Evolutionary conservation across 2,113 vertebrate species (phyloP).

Genomic region (Ciconia boyciana): DNA sequence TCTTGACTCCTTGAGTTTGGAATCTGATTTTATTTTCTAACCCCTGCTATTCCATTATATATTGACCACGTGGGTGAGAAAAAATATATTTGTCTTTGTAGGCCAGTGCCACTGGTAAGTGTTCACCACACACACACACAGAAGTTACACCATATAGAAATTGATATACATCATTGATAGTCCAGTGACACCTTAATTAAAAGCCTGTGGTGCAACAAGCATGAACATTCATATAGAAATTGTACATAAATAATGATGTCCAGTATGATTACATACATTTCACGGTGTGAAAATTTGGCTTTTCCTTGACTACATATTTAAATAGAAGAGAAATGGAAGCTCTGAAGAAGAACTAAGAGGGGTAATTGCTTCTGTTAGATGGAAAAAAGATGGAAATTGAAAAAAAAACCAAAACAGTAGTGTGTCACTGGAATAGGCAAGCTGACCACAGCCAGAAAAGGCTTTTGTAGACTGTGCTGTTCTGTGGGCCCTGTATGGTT

Average conservation of each 20-base stretch:
- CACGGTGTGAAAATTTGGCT: background rate
- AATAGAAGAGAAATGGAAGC: background rate
- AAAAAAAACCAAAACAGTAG: too few species aligned
- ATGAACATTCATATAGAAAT: background rate
- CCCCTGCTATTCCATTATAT: background rate
- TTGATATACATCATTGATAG: background rate
- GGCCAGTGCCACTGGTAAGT: background rate
- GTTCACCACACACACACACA: background rate
- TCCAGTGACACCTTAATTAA: background rate
- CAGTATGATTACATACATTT: background rate
- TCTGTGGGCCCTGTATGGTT: background rate
- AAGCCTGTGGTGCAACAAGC: background rate
- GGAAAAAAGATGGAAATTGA: background rate
- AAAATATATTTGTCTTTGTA: background rate
- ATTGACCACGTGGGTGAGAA: background rate
- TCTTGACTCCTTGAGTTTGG: background rate
- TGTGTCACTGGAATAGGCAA: background rate
- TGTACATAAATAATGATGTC: background rate
- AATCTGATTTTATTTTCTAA: background rate
- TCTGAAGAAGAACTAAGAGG: background rate
- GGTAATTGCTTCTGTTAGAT: background rate
- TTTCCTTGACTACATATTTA: background rate
- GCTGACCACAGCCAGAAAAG: background rate
- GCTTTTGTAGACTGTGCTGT: background rate
- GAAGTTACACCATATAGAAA: fast-evolving